Evolutionary conservation across 2,113 vertebrate genomes (phyloP).

Genomic region (Tapirus terrestris): DNA sequence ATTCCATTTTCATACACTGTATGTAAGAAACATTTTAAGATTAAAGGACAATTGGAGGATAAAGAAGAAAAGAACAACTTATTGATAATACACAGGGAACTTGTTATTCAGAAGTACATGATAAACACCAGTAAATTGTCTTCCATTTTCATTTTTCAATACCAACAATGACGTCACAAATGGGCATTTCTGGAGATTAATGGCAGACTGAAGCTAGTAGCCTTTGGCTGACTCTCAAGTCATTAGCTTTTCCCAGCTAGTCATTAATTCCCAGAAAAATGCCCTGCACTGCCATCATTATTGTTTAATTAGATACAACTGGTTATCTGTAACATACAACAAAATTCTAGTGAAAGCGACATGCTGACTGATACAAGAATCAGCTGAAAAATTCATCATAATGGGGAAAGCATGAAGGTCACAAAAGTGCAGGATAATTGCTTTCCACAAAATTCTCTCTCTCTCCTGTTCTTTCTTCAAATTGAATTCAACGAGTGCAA

Average conservation of each 20-base stretch:
- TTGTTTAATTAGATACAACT: slow-evolving; percentile 65
- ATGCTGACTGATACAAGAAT: slow-evolving; percentile 16
- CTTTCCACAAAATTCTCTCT: slow-evolving; percentile 33
- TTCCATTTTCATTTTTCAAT: slow-evolving; percentile 48
- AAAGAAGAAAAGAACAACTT: background rate
- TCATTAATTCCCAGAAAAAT: slow-evolving; percentile 76
- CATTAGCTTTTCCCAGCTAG: slow-evolving; percentile 62
- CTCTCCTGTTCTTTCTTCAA: slow-evolving; percentile 43
- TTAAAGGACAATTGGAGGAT: slow-evolving; percentile 1
- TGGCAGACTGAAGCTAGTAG: slow-evolving; percentile 2
- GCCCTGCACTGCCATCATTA: slow-evolving; percentile 45
- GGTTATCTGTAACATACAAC: slow-evolving; percentile 23
- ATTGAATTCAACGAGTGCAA: slow-evolving; percentile 68
- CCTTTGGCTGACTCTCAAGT: slow-evolving; percentile 45
- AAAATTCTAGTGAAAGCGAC: slow-evolving; percentile 37
- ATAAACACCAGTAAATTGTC: slow-evolving; percentile 29
- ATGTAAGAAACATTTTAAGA: slow-evolving; percentile 41
- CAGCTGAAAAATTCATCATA: slow-evolving; percentile 40
- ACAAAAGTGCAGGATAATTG: slow-evolving; percentile 24
- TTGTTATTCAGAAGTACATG: background rate
- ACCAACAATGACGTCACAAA: slow-evolving; percentile 43
- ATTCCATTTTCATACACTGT: slow-evolving; percentile 31
- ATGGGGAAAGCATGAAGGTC: slow-evolving; percentile 45
- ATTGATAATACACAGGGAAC: background rate
- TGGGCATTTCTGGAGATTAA: slow-evolving; percentile 37